These are phyloP conservation scores for Argyresthia albistria DNA, from an alignment of 2,888 invertebrate species.

Conservation along the genomic window DNA sequence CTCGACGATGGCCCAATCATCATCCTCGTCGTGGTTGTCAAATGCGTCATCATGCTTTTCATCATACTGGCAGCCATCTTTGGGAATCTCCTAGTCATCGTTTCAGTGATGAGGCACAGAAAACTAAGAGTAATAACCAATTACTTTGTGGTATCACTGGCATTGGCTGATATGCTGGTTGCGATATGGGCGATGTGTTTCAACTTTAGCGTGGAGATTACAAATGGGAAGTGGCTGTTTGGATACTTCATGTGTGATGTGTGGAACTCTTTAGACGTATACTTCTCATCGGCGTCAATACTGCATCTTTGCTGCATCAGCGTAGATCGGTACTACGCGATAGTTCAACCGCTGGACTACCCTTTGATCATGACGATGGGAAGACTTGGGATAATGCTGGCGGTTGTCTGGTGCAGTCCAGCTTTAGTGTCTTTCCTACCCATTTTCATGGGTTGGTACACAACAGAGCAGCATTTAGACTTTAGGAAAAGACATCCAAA, in stretches of 20 bases:
- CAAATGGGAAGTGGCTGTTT: constrained; percentile 89
- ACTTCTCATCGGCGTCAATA: constrained; percentile 94
- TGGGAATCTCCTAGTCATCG: constrained; percentile 92
- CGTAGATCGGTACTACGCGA: constrained; percentile 91
- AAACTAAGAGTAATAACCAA: constrained; percentile 88
- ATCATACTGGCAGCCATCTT: constrained; percentile 92
- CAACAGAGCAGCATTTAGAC: constrained; percentile 84
- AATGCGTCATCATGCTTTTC: constrained; percentile 87
- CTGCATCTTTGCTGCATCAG: constrained; percentile 94
- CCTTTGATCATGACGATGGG: constrained; percentile 93
- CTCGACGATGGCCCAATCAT: constrained; percentile 63
- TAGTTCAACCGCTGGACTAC: constrained; percentile 94
- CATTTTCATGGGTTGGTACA: constrained; percentile 96
- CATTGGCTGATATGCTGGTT: constrained; percentile 94
- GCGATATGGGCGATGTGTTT: constrained; percentile 96
- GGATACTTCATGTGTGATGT: constrained; percentile 95
- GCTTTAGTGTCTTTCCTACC: constrained; percentile 94
- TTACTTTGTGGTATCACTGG: constrained; percentile 95
- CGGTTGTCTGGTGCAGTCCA: constrained; percentile 93
- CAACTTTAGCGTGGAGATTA: constrained; percentile 90
- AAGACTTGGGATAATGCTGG: constrained; percentile 84
- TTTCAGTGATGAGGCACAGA: constrained; percentile 80
- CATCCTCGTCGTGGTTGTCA: constrained; percentile 74
- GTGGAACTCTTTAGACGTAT: constrained; percentile 96
- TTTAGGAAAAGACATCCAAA: constrained; percentile 78